Conservation (phyloP, 2,797 vertebrate species). For the Coregonus ussuriensis region DNA sequence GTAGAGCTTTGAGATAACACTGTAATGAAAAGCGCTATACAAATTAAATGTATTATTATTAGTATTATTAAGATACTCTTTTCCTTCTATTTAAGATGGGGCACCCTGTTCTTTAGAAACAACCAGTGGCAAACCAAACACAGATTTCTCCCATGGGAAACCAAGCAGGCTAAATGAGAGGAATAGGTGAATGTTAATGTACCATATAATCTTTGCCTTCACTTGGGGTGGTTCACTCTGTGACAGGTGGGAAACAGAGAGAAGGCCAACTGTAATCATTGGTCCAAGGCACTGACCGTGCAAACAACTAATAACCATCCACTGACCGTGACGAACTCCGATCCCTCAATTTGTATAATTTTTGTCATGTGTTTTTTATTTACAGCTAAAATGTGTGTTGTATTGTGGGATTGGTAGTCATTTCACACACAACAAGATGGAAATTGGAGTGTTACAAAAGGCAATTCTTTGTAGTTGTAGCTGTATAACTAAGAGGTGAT, state of each 20-base stretch:
- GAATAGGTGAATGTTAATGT: neutral
- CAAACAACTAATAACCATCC: slow-evolving; percentile 78
- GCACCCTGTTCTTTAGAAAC: neutral
- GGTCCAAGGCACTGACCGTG: slow-evolving; percentile 62
- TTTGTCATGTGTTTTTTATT: neutral
- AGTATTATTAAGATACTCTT: no score
- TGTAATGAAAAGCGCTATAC: no score
- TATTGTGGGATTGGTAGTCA: neutral
- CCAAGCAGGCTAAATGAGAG: neutral
- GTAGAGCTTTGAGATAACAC: no score
- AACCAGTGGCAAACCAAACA: neutral
- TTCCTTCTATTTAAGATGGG: neutral
- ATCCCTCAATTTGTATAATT: neutral
- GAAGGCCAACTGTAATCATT: slow-evolving; percentile 60
- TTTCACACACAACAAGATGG: neutral
- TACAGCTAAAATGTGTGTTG: neutral
- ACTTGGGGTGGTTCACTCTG: slow-evolving; percentile 40
- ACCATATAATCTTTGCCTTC: neutral
- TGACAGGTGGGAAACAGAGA: slow-evolving; percentile 59
- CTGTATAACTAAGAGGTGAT: neutral
- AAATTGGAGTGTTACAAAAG: neutral
- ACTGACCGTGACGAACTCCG: slow-evolving; percentile 43
- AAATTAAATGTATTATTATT: no score
- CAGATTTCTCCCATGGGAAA: slow-evolving; percentile 10
- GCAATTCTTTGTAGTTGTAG: neutral